A percentile compares a stretch with the other conserved stretches of the same genome.
Conservation (phyloP, 2,113 vertebrate genomes). For the sheep (Ovis aries) region DNA sequence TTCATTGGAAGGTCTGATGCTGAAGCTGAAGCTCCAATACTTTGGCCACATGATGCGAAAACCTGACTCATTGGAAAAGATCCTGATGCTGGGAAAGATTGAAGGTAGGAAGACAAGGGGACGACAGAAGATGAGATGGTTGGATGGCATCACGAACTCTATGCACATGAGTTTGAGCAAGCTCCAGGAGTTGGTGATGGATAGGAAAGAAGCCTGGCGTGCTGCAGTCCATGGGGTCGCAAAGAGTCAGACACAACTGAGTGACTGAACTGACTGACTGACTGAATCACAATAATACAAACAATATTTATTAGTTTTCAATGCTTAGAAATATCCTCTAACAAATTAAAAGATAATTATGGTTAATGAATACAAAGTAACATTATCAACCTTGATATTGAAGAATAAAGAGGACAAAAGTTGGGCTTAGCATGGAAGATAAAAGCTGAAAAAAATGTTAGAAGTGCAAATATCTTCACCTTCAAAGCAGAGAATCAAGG, state of each 20-base stretch:
- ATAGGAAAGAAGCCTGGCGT: background rate
- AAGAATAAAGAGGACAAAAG: conserved; percentile 23
- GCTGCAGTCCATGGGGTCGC: background rate
- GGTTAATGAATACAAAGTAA: background rate
- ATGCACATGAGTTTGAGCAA: background rate
- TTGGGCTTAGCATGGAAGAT: conserved; percentile 11
- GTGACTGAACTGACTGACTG: background rate
- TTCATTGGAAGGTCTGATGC: background rate
- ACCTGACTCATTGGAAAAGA: background rate
- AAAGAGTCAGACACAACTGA: background rate
- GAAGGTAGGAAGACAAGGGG: background rate
- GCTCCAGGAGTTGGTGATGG: background rate
- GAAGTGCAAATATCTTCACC: conserved; percentile 40
- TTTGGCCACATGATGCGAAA: background rate
- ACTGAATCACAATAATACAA: background rate
- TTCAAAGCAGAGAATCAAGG: conserved; percentile 46
- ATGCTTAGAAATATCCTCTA: background rate
- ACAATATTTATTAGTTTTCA: background rate
- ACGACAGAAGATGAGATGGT: background rate
- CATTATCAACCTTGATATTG: background rate
- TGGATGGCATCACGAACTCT: background rate
- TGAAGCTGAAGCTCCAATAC: background rate
- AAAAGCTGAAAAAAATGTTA: conserved; percentile 41
- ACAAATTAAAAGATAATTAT: conserved; percentile 4
- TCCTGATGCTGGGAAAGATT: background rate